Base-by-base conservation (phyloP, 2,113 vertebrate genomes). In the Cyanistes caeruleus region DNA sequence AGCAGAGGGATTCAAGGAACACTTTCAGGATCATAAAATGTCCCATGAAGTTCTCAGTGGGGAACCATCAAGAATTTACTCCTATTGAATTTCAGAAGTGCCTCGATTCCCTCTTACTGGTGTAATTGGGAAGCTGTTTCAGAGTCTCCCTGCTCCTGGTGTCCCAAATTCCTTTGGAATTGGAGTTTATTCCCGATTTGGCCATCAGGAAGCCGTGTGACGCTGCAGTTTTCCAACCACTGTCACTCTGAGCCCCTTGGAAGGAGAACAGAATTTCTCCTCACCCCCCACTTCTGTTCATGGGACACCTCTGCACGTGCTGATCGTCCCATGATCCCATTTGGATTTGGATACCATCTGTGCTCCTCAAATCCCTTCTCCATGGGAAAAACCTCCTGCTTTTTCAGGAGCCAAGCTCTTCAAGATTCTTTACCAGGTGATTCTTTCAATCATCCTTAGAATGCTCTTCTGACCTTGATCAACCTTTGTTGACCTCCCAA, bases 1-100 rank as follows among this genome's bases (percentile, higher is more conserved):
- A 24, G 31, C 44, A 11, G 23, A n/a, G 23, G 43, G 37, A 52
- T 52, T 22, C 37, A 33, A 67, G 37, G 35, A 51, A 35, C 4
- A 1, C 21, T 53, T 23, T 3, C 6, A 18, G 58, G 12, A 18
- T 15, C 7, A 3, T 19, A 5, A 19, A 33, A 48, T 0, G 0
- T 60, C 52, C 31, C 28, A 11, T 11, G 39, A 23, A 68, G 25
- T 20, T 11, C 30, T 46, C 53, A 9, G 18, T 3, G 19, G 7
- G 3, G 20, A 85, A 7, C 17, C 48, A 18, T 30, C 49, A 20
- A 6, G 15, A 7, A 67, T 41, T 22, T 19, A 2, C 20, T 21
- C 56, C 5, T 7, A 3, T 1, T 20, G 19, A 24, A 8, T 63
- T 74, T 17, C 22, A 37, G 22, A 52, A 19, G 21, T 9, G 28